phyloP scores from a whole-genome alignment of 2,888 invertebrate genomes.

The Galeruca laticollis region DNA sequence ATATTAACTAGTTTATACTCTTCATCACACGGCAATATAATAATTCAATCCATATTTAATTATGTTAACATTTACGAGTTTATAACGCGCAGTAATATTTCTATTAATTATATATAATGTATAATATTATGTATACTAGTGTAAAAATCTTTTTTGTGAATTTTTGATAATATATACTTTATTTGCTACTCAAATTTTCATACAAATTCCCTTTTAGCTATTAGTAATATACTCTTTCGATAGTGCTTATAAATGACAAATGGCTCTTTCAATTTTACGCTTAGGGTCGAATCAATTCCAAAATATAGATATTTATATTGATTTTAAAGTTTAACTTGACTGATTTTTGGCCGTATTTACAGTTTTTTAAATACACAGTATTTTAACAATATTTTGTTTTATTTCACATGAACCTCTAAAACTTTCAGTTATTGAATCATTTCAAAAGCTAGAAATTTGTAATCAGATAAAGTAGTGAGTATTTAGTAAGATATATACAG shows the following conservation, averaged over 20 bases:
- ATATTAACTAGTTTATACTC: too few relatives aligned
- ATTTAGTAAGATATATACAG: too few relatives aligned
- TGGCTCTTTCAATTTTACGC: conserved; percentile 23
- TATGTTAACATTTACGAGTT: too few relatives aligned
- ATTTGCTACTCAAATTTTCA: not conserved
- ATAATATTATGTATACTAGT: not conserved
- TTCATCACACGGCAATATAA: too few relatives aligned
- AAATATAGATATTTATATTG: too few relatives aligned
- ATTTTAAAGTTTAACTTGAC: conserved; percentile 1
- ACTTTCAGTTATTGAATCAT: too few relatives aligned
- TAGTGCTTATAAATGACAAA: conserved; percentile 28
- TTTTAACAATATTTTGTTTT: conserved; percentile 11
- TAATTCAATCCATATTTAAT: too few relatives aligned
- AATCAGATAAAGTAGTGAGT: too few relatives aligned
- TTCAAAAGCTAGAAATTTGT: not conserved
- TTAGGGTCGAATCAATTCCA: not conserved
- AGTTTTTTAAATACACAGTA: conserved; percentile 18
- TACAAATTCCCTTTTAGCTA: not conserved
- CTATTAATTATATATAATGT: too few relatives aligned
- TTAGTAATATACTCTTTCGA: conserved; percentile 9
- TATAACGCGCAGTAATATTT: too few relatives aligned
- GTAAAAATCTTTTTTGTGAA: not conserved
- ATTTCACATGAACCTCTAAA: too few relatives aligned
- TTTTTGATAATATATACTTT: not conserved
- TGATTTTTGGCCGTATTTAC: conserved; percentile 5